Evolutionary conservation across 2,113 vertebrate genomes (phyloP).

Genomic region (Gavia stellata): DNA sequence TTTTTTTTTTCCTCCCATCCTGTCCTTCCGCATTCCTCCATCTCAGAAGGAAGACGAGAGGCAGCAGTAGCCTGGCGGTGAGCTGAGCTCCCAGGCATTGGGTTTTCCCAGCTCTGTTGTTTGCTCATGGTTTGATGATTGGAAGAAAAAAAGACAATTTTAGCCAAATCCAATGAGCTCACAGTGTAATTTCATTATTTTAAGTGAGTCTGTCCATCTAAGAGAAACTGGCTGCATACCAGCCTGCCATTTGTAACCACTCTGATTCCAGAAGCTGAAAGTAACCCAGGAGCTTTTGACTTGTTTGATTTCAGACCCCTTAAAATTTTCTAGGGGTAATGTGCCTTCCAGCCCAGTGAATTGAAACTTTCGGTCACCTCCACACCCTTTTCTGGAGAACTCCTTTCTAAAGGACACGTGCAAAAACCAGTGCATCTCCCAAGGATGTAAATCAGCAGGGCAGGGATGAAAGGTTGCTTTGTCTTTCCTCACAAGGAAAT

Average conservation of each 20-base stretch:
- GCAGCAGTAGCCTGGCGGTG: not conserved
- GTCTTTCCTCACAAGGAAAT: not conserved
- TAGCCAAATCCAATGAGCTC: not conserved
- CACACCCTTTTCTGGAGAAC: not conserved
- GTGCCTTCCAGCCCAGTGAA: not conserved
- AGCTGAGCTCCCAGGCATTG: not conserved
- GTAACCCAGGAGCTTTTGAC: not conserved
- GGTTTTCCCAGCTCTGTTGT: not conserved
- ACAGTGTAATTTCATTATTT: not conserved
- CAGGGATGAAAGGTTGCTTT: not conserved
- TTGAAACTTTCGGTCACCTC: not conserved
- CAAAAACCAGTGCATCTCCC: not conserved
- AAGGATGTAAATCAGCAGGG: rapidly evolving
- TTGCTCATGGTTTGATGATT: not conserved
- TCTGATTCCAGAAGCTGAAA: not conserved
- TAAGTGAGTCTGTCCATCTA: not conserved
- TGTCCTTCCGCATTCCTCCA: not conserved
- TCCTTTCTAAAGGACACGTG: not conserved
- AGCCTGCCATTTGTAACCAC: not conserved
- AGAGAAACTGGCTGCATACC: not conserved
- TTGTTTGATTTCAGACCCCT: not conserved
- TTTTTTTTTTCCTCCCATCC: not conserved
- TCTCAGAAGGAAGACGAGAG: not conserved
- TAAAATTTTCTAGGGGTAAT: rapidly evolving
- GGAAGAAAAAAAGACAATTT: not conserved